A percentile compares a stretch with the other conserved stretches of the same genome.
Evolutionary conservation across 2,797 vertebrate species (phyloP).

Genomic region (Sphaeramia orbicularis): DNA sequence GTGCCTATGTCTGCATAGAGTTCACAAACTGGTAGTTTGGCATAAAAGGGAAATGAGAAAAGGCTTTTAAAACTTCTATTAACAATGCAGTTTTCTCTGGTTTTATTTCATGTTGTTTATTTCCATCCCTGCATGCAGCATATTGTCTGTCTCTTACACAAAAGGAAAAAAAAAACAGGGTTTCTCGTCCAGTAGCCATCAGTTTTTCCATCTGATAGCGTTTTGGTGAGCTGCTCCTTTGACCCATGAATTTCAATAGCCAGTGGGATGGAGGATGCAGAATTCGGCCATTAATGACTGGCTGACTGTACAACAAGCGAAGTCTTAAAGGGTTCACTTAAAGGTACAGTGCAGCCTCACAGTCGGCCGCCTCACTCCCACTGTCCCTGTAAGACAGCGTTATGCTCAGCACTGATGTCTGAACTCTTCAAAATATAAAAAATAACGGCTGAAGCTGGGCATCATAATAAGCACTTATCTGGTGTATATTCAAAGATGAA

Average conservation of each 20-base stretch:
- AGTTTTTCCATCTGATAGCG: conserved; percentile 45
- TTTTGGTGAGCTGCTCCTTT: conserved; percentile 58
- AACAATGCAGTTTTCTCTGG: too few species aligned
- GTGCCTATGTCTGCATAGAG: too few species aligned
- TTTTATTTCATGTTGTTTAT: neutral
- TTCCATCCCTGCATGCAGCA: neutral
- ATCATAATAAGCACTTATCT: neutral
- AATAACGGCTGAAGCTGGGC: neutral
- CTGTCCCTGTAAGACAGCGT: neutral
- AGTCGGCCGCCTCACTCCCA: neutral
- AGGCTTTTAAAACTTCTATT: neutral
- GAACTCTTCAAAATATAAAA: neutral
- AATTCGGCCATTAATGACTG: conserved; percentile 35
- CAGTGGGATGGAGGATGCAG: conserved; percentile 37
- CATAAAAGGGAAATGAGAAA: neutral
- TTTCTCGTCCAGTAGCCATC: conserved; percentile 31
- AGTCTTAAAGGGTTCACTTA: conserved; percentile 29
- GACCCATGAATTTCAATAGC: conserved; percentile 65
- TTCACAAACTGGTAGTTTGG: too few species aligned
- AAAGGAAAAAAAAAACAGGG: neutral
- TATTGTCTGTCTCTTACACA: neutral
- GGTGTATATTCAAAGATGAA: neutral
- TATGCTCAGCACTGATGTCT: neutral
- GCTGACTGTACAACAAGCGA: conserved; percentile 37
- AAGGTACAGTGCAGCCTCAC: conserved; percentile 26